Evolutionary conservation across 2,113 vertebrate species (phyloP), one percentile per base, ranked within the genome.

Genomic region (Todiramphus chloris): DNA sequence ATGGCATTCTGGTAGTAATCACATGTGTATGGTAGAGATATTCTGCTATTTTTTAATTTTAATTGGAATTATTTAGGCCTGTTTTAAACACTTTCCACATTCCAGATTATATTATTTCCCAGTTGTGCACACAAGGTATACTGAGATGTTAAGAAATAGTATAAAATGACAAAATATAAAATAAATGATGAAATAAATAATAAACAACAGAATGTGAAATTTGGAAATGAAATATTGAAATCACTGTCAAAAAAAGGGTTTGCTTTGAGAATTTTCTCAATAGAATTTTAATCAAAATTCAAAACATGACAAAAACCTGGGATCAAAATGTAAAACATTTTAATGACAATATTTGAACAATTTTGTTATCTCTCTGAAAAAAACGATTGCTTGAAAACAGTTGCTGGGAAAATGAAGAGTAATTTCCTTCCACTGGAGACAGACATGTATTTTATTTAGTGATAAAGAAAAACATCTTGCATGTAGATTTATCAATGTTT

Each of bases 231-330:
- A 66, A 33, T 74, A 53, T 17, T 76, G 24, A 94, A 83, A 89
- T 55, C 25, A n/a, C 3, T 37, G 16, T n/a, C n/a, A 81, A 44
- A 69, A 5, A 0, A 2, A 25, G 3, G 5, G n/a, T 58, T 73
- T 81, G 3, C 11, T 81, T 53, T 70, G 50, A 87, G 25, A 59
- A 21, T 30, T 31, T 93, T 84, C 27, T 67, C 19, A n/a, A 4
- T 33, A 39, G 17, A 84, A 62, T 84, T 74, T 81, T 55, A 59
- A 68, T 72, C 10, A 75, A 75, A 72, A 73, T 48, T 56, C 27
- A 66, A 70, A 87, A 17, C 9, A 37, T 20, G 60, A 53, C 37
- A 28, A 83, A 92, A 89, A 83, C 33, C 13, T 66, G 5, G 8
- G 6, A 64, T 58, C 21, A 80, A 73, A 77, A 48, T 60, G 72